Conservation (phyloP, 1,140 invertebrate species). For the Meteorus sp. region DNA sequence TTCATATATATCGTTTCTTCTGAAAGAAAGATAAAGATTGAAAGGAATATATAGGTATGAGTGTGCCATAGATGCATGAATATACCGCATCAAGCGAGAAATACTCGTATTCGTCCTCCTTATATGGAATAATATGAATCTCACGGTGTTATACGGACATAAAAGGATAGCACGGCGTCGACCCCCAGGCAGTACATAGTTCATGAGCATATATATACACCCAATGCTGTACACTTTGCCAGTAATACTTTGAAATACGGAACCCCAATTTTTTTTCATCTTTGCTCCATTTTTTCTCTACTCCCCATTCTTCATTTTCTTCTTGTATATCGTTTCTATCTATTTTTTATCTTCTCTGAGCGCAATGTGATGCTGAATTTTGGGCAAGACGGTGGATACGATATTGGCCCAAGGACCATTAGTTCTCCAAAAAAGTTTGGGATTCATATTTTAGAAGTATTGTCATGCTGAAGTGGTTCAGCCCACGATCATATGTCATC, state of each 20-base stretch:
- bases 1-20: constrained; percentile 19
- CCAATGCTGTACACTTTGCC: constrained; percentile 9
- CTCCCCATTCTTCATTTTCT: background rate
- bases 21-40: constrained; percentile 10
- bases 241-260: constrained; percentile 23
- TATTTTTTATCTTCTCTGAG: background rate
- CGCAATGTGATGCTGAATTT: constrained; percentile 34
- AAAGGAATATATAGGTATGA: background rate
- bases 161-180: constrained; percentile 1
- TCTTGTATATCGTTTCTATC: background rate
- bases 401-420: no score
- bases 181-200: no score
- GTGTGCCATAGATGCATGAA: background rate
- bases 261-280: constrained; percentile 16
- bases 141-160: background rate
- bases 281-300: constrained; percentile 4
- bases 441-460: no score
- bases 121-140: constrained; percentile 18
- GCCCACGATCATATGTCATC: no score
- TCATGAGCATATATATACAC: no score
- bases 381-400: no score
- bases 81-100: constrained; percentile 12
- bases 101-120: constrained; percentile 22
- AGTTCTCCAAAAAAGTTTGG: no score
- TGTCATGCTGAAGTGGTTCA: no score